Conservation (phyloP, 2,888 invertebrate species). For the Odontomyia ornata region DNA sequence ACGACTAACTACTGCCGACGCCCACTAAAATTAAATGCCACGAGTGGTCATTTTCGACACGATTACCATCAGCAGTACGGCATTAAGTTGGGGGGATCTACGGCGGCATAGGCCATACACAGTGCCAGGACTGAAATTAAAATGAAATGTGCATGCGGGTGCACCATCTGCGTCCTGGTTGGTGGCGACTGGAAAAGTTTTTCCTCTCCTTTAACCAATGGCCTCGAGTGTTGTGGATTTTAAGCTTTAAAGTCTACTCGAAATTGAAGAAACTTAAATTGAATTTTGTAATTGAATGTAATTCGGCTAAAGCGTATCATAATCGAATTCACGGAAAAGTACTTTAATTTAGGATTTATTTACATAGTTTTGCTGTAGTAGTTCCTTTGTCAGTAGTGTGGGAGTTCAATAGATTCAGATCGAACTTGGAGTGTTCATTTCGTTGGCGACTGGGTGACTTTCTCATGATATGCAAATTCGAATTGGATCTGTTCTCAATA, state of each 20-base stretch:
- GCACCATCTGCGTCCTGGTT: not conserved
- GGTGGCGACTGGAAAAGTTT: too few species aligned
- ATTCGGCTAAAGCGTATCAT: not conserved
- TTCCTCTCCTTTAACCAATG: too few species aligned
- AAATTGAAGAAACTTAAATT: slow-evolving; percentile 22
- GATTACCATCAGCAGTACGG: slow-evolving; percentile 3
- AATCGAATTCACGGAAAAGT: not conserved
- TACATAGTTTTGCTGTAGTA: not conserved
- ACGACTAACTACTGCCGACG: slow-evolving; percentile 20
- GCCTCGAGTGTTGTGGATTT: not conserved
- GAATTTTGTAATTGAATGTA: slow-evolving; percentile 24
- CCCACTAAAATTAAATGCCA: slow-evolving; percentile 15
- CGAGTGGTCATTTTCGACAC: slow-evolving; percentile 2
- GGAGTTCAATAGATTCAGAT: too few species aligned
- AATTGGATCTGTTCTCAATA: slow-evolving; percentile 1
- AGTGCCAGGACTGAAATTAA: not conserved
- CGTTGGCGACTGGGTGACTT: not conserved
- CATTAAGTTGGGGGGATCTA: not conserved
- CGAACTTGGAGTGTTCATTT: too few species aligned
- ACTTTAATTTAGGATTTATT: slow-evolving; percentile 11
- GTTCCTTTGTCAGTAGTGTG: too few species aligned
- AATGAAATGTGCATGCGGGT: slow-evolving; percentile 27
- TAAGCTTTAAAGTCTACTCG: not conserved
- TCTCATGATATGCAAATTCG: not conserved
- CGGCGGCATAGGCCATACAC: not conserved